Evolutionary conservation across 2,888 invertebrate species (phyloP), one percentile per base, ranked within the genome.

Genomic region (Myopa testacea): DNA sequence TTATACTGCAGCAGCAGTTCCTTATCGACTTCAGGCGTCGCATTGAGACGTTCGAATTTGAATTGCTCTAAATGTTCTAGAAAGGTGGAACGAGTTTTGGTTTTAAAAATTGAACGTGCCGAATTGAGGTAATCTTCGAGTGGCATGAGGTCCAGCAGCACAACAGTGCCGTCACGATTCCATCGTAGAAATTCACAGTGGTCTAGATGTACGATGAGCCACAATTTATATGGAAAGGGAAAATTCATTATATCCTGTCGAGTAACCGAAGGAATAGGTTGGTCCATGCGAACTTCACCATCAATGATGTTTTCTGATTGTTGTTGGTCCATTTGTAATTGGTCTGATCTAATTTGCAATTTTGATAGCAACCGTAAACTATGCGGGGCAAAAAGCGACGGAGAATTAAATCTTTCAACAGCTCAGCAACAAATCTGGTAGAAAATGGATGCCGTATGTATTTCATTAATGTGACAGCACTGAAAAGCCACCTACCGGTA

Each of bases 141-240:
- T 0, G 80, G 74, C 16, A 81, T 71, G 12, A 83, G 70, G 76
- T 84, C 82, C 3, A 85, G 58, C 40, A 84, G 77, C 34, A 84
- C 70, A 6, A 83, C 82, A 1, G 84, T 85, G 1, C 85, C 85
- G 65, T 84, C 85, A 0, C 82, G 81, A 79, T 84, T 84, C 85
- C 85, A 85, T 62, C 81, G 81, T n/a, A 82, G 37, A 74, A 82
- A 84, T 3, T 82, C 82, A 65, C 83, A 84, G 68, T 80, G 79
- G 26, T 83, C 82, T 5, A 83, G 77, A 76, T 85, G 80, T 1
- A 85, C 80, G 4, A 82, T 81, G 10, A 84, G 40, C 85, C 85
- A 85, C 3, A 85, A 75, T 77, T 85, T 85, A 45, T 84, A 82
- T 1, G 84, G 83, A 76, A 84, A 84, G 6, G 84, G 84, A 78